Evolutionary conservation across 30 jellyfish, hydroid and myxozoan genomes (phyloP), one percentile per base, ranked within the genome.

Genomic region (Turritopsis rubra): DNA sequence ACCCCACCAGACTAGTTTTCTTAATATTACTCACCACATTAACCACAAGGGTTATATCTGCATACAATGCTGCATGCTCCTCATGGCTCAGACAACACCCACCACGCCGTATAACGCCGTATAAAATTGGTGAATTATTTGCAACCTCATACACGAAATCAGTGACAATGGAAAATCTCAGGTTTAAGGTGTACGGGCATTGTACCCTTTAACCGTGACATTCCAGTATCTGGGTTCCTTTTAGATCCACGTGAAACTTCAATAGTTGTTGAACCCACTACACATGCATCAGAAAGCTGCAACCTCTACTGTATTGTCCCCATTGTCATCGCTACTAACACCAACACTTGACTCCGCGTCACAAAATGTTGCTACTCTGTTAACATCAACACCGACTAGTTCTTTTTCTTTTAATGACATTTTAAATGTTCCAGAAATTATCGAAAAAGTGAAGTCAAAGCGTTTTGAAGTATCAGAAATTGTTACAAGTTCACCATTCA

Each of bases 41-140:
- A n/a, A n/a, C n/a, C n/a, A n/a, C n/a, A n/a, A n/a, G n/a, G n/a
- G n/a, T n/a, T n/a, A 31, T 80, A 80, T 65, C 66, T 86, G 85
- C 92, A 8, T 79, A 66, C 3, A 86, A 80, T 86, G 79, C 7
- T 79, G 79, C 85, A 3, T 86, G 94, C 53, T 0, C 81, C 0
- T 0, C 71, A 0, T 78, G 91, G 89, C 1, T 85, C 75, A 0
- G 88, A 0, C 27, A 75, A 28, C 90, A 71, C 54, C 85, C 90
- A 23, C 88, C 80, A 21, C 53, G 85, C 30, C 29, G 88, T 0
- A 75, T 85, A 1, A 0, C 85, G 9, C 17, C 26, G 1, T 85
- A 85, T n/a, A 0, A 75, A 0, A 0, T 85, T 8, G 88, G 88
- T 0, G 91, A 78, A 75, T 83, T 85, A 1, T 85, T 85, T 28